Evolutionary conservation across 1,140 invertebrate genomes (phyloP).

Genomic region (Drosophila burlai): DNA sequence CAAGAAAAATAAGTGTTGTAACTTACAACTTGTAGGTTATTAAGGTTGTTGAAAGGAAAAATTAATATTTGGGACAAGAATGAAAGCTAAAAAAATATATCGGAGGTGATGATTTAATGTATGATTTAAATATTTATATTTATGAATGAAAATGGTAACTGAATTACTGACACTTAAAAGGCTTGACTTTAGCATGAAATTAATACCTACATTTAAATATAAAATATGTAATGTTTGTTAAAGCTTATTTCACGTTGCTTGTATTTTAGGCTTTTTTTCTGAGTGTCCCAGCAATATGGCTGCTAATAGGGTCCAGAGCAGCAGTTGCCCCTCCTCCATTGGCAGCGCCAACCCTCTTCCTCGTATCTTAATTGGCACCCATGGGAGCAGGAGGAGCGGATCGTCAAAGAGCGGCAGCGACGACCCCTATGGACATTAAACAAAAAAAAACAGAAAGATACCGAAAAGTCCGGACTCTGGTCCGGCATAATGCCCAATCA

Average conservation of each 20-base stretch:
- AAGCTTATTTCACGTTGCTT: neutral
- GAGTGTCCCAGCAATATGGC: conserved; percentile 41
- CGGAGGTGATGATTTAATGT: too few species aligned
- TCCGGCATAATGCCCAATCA: conserved; percentile 59
- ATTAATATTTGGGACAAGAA: too few species aligned
- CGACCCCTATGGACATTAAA: conserved; percentile 47
- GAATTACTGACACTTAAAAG: too few species aligned
- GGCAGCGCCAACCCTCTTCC: conserved; percentile 27
- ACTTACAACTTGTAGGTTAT: too few species aligned
- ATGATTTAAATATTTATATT: too few species aligned
- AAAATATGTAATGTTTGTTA: too few species aligned
- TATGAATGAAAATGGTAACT: too few species aligned
- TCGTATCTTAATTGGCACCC: conserved; percentile 63
- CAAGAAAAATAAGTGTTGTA: neutral
- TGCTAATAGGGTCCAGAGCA: conserved; percentile 49
- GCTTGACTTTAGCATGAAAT: too few species aligned
- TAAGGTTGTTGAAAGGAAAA: too few species aligned
- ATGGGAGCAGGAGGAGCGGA: conserved; percentile 33
- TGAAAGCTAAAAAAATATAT: too few species aligned
- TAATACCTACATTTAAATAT: too few species aligned
- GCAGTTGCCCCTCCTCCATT: conserved; percentile 13
- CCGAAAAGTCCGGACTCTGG: conserved; percentile 9
- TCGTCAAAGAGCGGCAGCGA: conserved; percentile 31
- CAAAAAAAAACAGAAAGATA: conserved; percentile 12
- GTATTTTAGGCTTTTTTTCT: too few species aligned